Base-by-base conservation (phyloP, 2,888 invertebrate species). In the Margaritifera margaritifera region DNA sequence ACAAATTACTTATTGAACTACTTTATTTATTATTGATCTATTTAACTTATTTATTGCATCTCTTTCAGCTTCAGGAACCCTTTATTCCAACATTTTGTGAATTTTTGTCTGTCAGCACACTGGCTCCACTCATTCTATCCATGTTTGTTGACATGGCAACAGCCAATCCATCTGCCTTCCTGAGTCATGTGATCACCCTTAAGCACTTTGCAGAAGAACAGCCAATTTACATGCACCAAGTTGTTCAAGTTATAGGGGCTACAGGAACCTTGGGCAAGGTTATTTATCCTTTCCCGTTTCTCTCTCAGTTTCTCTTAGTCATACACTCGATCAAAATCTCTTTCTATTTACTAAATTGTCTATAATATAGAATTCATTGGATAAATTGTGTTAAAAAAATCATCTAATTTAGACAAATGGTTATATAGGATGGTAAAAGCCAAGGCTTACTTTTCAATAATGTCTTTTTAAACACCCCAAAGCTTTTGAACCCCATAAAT, bases 71-170 rank as follows among this genome's bases (percentile, higher is more conserved):
- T 5, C 90, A 97, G 79, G 94, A 95, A 90, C 93, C 94, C 0
- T 95, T 95, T 85, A 92, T 97, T 60, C 93, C 95, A 0, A 94
- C 95, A 88, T 91, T 97, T 70, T 93, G 95, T 85, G 94, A 94
- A 59, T 95, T 95, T 86, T 90, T 97, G 66, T 90, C 91, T 80
- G 89, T 91, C 80, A 91, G 92, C 25, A 91, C 92, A 68, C 92
- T 93, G 27, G 92, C 92, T 20, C 90, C 92, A 27, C 92, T 93
- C 60, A 93, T 94, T 31, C 91, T 95, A 85, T 93, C 93, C 86
- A 94, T 96, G 74, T 93, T 96, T 82, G 92, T 94, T 27, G 93
- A 94, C 84, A 92, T 96, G 90, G 93, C 94, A 15, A 93, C 93
- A 78, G 92, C 92, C 73, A 93, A 93, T 78, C 94, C 94, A 2